These are phyloP conservation scores for Dryococelus australis DNA, from an alignment of 2,888 invertebrate genomes.

Conservation along the genomic window DNA sequence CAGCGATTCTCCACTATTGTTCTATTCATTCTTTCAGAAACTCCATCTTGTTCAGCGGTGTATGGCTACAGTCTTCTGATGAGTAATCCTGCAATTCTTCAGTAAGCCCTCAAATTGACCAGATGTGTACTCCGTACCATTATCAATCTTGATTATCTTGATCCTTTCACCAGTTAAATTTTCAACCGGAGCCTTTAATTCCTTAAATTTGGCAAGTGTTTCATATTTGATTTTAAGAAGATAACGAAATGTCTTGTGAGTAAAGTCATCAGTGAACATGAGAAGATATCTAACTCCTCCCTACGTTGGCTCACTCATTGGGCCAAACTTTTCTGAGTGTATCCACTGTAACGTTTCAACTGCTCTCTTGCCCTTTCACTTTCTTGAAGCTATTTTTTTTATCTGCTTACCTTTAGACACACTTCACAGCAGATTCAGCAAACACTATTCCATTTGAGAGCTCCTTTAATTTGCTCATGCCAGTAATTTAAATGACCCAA, in stretches of 20 bases:
- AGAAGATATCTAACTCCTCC: not conserved
- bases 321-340: too few relatives aligned
- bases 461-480: too few relatives aligned
- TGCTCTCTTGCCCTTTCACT: too few relatives aligned
- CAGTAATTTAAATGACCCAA: too few relatives aligned
- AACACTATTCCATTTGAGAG: too few relatives aligned
- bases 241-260: not conserved
- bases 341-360: too few relatives aligned
- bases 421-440: too few relatives aligned
- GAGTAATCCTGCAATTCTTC: conserved; percentile 49
- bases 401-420: too few relatives aligned
- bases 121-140: not conserved
- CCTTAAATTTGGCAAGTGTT: not conserved
- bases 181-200: not conserved
- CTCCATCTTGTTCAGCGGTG: conserved; percentile 53
- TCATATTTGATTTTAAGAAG: not conserved
- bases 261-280: not conserved
- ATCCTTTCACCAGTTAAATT: not conserved
- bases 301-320: too few relatives aligned
- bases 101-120: conserved; percentile 38
- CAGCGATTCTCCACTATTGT: conserved; percentile 51
- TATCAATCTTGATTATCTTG: not conserved
- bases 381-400: too few relatives aligned
- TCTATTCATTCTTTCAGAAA: conserved; percentile 52
- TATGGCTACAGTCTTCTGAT: conserved; percentile 52